Conservation (phyloP, 2,888 invertebrate species). For the Nasonovia ribisnigri region DNA sequence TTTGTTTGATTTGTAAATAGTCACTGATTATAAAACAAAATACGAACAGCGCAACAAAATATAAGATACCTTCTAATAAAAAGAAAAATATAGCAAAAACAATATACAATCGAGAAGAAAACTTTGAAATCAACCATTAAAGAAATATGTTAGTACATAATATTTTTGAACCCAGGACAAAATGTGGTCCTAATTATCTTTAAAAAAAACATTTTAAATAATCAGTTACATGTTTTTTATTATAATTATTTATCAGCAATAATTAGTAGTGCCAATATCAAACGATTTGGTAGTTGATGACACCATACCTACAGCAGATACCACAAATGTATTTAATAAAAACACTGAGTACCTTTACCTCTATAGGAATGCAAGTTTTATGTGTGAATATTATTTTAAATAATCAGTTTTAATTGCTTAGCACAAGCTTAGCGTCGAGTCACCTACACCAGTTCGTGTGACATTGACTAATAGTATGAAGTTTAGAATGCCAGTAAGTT, state of each 20-base stretch:
- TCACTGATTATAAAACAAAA: background rate
- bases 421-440: too few species aligned
- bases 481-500: background rate
- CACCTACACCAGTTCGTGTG: too few species aligned
- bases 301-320: too few species aligned
- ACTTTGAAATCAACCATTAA: background rate
- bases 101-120: background rate
- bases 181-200: background rate
- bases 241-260: background rate
- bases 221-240: background rate
- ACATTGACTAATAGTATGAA: background rate
- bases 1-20: background rate
- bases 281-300: too few species aligned
- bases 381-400: too few species aligned
- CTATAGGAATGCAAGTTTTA: too few species aligned
- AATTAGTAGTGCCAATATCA: background rate
- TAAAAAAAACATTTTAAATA: background rate
- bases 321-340: too few species aligned
- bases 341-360: too few species aligned
- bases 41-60: background rate
- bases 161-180: background rate
- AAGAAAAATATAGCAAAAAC: background rate
- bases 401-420: too few species aligned
- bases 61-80: background rate
- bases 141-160: background rate